Base-by-base conservation (phyloP, 2,113 vertebrate genomes). In the Neodontobutis hainanensis region DNA sequence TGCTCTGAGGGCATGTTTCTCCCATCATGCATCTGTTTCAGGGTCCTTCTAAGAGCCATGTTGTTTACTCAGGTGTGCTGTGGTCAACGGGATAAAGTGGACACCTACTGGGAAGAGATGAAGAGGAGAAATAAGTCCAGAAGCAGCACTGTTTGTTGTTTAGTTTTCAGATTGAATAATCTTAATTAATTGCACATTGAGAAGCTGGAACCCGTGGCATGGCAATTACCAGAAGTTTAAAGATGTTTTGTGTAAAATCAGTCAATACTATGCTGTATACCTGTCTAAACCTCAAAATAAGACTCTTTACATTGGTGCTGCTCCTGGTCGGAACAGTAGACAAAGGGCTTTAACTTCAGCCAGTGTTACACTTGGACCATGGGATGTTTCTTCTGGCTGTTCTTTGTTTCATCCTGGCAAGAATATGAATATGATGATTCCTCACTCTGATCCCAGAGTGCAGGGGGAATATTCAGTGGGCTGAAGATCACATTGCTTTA, bases 31-130 rank as follows among this genome's bases (percentile, higher is more conserved):
- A 47, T 65, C 50, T 47, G n/a, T 57, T 57, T 52, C 49, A 60
- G 55, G 72, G 63, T 40, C 53, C 64, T 11, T 36, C 35, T 58
- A 19, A 27, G 48, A 66, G 19, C 19, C 19, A 27, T 45, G 73
- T 55, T 87, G 82, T 82, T 87, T 84, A 66, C 55, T 66, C 71
- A 86, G 85, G 77, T 87, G 72, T 65, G 61, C 47, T 61, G 71
- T 68, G 81, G 76, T 73, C 38, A 62, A 42, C 36, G 43, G 19
- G 65, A 48, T 36, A 58, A 15, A 46, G n/a, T 34, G 36, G 61
- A 34, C 11, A 3, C 49, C 40, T 56, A 71, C 10, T 48, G 55
- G 55, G 45, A 53, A 50, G 10, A 11, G 52, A 66, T 47, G 1
- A 34, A 44, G 76, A 74, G 50, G 73, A 61, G 38, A 68, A 40